A percentile compares a stretch with the other conserved stretches of the same genome.
Conservation (phyloP, 1,140 invertebrate species). For the Antheraea pernyi region DNA sequence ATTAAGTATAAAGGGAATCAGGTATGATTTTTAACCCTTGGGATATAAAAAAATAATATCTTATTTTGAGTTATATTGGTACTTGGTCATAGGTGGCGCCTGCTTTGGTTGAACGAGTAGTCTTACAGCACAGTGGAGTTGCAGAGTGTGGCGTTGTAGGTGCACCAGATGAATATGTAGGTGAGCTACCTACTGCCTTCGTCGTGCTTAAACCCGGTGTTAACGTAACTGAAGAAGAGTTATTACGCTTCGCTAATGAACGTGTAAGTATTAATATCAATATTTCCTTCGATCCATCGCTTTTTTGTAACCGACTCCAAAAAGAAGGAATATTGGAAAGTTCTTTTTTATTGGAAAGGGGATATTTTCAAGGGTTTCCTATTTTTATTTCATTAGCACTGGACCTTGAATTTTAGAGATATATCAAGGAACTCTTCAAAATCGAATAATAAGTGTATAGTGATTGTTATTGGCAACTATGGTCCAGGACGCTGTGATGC, state of each 20-base stretch:
- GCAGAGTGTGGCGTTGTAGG: conserved; percentile 89
- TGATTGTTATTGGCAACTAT: too few species aligned
- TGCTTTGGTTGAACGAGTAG: conserved; percentile 79
- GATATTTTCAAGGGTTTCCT: too few species aligned
- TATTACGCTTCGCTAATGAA: conserved; percentile 75
- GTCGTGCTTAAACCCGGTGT: conserved; percentile 79
- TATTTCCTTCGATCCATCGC: too few species aligned
- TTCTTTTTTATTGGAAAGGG: too few species aligned
- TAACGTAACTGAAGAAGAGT: conserved; percentile 72
- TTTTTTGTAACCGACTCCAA: too few species aligned
- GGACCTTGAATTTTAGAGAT: too few species aligned
- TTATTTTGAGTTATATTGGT: too few species aligned
- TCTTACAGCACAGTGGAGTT: conserved; percentile 84
- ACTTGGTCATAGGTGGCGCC: conserved; percentile 85
- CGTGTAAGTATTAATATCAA: conserved; percentile 42
- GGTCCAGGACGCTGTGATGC: too few species aligned
- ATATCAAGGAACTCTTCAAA: too few species aligned
- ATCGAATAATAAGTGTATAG: too few species aligned
- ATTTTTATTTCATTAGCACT: too few species aligned
- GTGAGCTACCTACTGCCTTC: conserved; percentile 85
- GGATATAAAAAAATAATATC: background rate
- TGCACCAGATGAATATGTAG: conserved; percentile 82
- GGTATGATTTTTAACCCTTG: conserved; percentile 53
- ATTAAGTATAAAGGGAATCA: conserved; percentile 90
- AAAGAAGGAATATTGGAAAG: too few species aligned